phyloP scores from a whole-genome alignment of 1,140 invertebrate genomes.

The Chironomus striatipennis region DNA sequence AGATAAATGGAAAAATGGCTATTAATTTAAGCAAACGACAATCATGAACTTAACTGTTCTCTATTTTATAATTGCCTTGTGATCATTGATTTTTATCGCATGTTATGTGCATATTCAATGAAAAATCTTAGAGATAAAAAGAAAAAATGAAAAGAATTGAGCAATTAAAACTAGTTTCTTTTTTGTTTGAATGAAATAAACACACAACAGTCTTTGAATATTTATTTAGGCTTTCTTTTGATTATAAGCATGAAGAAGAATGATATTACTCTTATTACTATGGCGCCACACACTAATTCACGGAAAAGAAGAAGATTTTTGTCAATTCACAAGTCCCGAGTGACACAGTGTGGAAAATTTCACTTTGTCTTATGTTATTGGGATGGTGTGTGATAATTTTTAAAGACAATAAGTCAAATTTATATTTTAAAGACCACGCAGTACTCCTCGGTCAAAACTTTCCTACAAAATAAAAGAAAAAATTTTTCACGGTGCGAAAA shows the following conservation, averaged over 20 bases:
- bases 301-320: no score
- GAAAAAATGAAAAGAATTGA: not conserved
- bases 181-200: not conserved
- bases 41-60: no score
- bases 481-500: not conserved
- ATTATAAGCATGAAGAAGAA: not conserved
- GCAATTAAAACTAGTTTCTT: constrained; percentile 16
- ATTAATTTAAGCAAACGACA: no score
- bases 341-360: no score
- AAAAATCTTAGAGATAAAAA: constrained; percentile 1
- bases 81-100: not conserved
- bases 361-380: no score
- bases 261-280: not conserved
- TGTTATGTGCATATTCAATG: constrained; percentile 12
- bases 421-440: no score
- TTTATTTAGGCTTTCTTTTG: constrained; percentile 15
- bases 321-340: no score
- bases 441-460: not conserved
- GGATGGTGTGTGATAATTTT: no score
- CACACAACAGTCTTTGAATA: not conserved
- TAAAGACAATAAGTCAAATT: no score
- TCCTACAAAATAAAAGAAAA: not conserved
- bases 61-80: not conserved
- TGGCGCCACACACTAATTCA: constrained; percentile 19
- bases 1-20: no score